Base-by-base conservation (phyloP, 1,140 invertebrate species). In the Cryptotermes secundus region DNA sequence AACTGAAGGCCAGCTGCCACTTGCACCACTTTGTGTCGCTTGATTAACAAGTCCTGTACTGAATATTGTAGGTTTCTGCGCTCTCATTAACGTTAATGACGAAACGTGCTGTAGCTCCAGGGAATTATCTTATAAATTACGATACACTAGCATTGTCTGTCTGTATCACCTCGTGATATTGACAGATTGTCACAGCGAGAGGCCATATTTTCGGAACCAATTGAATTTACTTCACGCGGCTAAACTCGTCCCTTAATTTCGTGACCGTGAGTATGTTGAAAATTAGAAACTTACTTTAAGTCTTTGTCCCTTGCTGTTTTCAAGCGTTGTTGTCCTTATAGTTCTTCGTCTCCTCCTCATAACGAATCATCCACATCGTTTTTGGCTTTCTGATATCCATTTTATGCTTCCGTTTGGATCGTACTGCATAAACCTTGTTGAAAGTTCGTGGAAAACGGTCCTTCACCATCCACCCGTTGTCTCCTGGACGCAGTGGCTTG, bases 381-480 rank as follows among this genome's bases (percentile, higher is more conserved):
- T n/a, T n/a, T n/a, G n/a, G n/a, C 86, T 93, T 92, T 86, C 93
- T 94, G 89, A 97, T 95, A 89, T 98, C 96, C 24, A 94, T 92
- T 86, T 98, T 97, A 85, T 94, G 93, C 85, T 95, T 96, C 93
- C 96, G 98, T 89, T 97, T 96, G 1, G 99, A 99, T 85, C 99
- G 91, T 83, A 97, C 93, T 36, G 99, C 95, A 89, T 99, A 99
- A 89, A 99, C 98, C 91, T 98, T 99, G 88, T 95, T 97, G 72
- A 98, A 99, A 80, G 98, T 98, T 88, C 94, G 90, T 31, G 99
- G 99, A 82, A 99, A 98, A 86, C 98, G 92, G n/a, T 99, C 99
- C 89, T 98, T 92, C 19, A 94, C 94, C 80, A 99, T 94, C 96
- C 97, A 99, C 45, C 98, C 98, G 86, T 96, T 95, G 88, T 99